phyloP scores from a whole-genome alignment of 2,113 vertebrate species.

The Sterrhoptilus dennistouni region DNA sequence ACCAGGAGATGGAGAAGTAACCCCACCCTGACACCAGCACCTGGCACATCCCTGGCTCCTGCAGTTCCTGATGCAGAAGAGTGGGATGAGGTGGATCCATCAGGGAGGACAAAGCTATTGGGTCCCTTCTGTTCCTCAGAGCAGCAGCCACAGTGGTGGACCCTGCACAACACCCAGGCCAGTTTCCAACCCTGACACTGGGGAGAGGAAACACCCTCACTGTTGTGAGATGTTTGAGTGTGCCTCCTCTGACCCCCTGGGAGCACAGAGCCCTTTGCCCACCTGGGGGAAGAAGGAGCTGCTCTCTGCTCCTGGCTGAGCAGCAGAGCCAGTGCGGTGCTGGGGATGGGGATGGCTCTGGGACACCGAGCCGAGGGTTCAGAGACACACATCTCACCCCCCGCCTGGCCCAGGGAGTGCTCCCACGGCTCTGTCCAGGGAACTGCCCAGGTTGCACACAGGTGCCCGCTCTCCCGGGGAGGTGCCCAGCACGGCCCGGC shows the following conservation, averaged over 20 bases:
- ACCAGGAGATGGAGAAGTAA: not conserved
- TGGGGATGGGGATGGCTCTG: not conserved
- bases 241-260: not conserved
- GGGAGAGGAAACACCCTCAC: not conserved
- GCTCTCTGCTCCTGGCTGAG: not conserved
- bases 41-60: not conserved
- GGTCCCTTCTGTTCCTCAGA: not conserved
- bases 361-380: not conserved
- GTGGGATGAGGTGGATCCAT: accelerated
- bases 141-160: not conserved
- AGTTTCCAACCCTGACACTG: not conserved
- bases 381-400: not conserved
- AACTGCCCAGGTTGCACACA: accelerated
- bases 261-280: not conserved
- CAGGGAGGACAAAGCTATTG: accelerated
- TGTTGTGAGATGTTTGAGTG: not conserved
- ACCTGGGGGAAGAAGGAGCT: accelerated
- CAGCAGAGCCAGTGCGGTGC: accelerated
- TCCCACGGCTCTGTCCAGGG: accelerated
- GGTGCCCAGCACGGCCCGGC: accelerated
- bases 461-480: accelerated
- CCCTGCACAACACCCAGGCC: not conserved
- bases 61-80: not conserved
- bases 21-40: accelerated
- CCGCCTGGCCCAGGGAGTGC: accelerated